These are phyloP conservation scores for Acleris laterana DNA, from an alignment of 2,888 invertebrate species.

Conservation along the genomic window DNA sequence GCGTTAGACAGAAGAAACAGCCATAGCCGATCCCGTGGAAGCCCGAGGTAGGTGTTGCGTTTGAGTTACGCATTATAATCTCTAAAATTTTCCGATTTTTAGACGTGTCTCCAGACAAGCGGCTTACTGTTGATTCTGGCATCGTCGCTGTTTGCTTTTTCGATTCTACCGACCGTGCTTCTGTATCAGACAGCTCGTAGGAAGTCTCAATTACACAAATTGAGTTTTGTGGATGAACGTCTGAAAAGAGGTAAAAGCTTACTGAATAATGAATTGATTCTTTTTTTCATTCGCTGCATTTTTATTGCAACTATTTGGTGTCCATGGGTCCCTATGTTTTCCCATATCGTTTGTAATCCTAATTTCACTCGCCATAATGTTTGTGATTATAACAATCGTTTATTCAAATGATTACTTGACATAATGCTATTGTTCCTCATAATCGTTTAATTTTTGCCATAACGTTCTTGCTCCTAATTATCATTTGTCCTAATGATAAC, in stretches of 20 bases:
- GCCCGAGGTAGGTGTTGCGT: conserved; percentile 43
- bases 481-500: no score
- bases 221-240: conserved; percentile 1
- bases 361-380: no score
- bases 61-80: conserved; percentile 46
- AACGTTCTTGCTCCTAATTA: no score
- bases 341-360: no score
- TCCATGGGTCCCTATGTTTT: no score
- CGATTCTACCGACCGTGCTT: neutral
- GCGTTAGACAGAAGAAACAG: conserved; percentile 36
- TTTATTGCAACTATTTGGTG: no score
- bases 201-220: neutral
- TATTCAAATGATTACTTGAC: no score
- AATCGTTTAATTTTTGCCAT: no score
- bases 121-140: neutral
- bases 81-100: conserved; percentile 43
- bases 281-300: conserved; percentile 4
- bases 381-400: no score
- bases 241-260: conserved; percentile 29
- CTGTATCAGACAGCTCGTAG: conserved; percentile 1
- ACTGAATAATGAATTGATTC: conserved; percentile 8
- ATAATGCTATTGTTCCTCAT: no score
- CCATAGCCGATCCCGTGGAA: conserved; percentile 23
- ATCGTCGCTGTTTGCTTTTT: neutral
- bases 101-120: conserved; percentile 17